Evolutionary conservation across 2,113 vertebrate species (phyloP), one percentile per base, ranked within the genome.

Genomic region (Melanostigma gelatinosum): DNA sequence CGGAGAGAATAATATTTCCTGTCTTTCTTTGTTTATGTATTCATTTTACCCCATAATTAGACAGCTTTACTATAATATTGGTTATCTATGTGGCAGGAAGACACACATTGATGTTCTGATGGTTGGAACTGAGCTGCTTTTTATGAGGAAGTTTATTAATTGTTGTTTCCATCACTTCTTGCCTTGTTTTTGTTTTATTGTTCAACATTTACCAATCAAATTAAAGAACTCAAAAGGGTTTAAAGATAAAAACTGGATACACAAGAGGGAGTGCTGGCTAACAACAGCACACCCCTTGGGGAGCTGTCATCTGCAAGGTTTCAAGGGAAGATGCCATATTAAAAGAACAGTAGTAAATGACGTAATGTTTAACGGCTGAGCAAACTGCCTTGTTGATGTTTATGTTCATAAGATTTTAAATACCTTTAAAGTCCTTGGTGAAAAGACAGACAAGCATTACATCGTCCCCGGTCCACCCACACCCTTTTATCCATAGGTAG

Each of bases 401-500:
- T 73, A 44, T 13, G 8, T 68, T 84, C 20, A 9, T 40, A 46
- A 34, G 60, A 66, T 36, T 62, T 66, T 0, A 60, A 73, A 44
- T 5, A 57, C 52, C 3, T 42, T 72, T 75, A 0, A 69, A 73
- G 54, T 75, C 24, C 34, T 66, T 60, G 18, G 66, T 55, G n/a
- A 85, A 73, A 69, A 72, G 1, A 69, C 5, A 0, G 32, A 70
- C 63, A 42, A 71, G 16, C 46, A 66, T 50, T 69, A 58, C 24
- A 9, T 34, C 64, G 54, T 29, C 34, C 85, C 68, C 42, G 58
- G 82, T 85, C 57, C 48, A 20, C 34, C 69, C 71, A 76, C 71
- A 27, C 38, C 60, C 42, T 87, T 87, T 76, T 82, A 85, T 80
- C 87, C 48, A 65, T 55, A 80, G 89, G 85, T 85, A 78, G 69